Evolutionary conservation across 2,113 vertebrate genomes (phyloP).

Genomic region (Dunckerocampus dactyliophorus): DNA sequence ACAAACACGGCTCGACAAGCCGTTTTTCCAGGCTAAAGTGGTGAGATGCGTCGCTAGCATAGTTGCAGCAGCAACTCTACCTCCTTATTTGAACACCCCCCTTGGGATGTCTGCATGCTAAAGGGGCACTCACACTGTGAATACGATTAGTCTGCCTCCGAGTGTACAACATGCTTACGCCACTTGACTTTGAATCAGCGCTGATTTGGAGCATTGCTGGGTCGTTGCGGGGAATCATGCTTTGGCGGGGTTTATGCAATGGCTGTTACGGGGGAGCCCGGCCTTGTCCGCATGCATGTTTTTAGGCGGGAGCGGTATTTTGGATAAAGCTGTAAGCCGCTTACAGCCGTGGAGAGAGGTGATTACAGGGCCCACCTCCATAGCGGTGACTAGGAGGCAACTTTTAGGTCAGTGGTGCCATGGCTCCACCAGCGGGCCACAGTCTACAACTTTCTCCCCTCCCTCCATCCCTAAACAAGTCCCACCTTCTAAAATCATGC

Average conservation of each 20-base stretch:
- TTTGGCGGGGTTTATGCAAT: constrained; percentile 67
- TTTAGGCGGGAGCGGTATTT: constrained; percentile 62
- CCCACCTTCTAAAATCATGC: constrained; percentile 16
- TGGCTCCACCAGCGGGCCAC: constrained; percentile 33
- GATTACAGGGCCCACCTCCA: constrained; percentile 72
- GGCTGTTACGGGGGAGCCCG: constrained; percentile 66
- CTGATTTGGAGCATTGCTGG: constrained; percentile 70
- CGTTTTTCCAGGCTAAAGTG: constrained; percentile 40
- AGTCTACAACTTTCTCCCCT: constrained; percentile 18
- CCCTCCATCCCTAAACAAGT: constrained; percentile 13
- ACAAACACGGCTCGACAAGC: constrained; percentile 58
- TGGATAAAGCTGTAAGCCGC: constrained; percentile 75
- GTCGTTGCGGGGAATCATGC: constrained; percentile 68
- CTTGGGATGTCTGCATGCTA: constrained; percentile 71
- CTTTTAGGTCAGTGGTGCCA: constrained; percentile 65
- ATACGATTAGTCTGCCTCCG: constrained; percentile 72
- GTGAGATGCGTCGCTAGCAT: constrained; percentile 41
- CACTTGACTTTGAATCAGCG: constrained; percentile 71
- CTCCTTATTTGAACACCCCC: constrained; percentile 59
- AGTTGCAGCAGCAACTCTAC: constrained; percentile 42
- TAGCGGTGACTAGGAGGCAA: constrained; percentile 62
- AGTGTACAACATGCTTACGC: constrained; percentile 74
- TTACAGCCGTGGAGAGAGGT: constrained; percentile 71
- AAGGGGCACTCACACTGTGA: constrained; percentile 71
- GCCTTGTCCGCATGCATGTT: constrained; percentile 70